Percentiles rank a stretch among this genome's conserved stretches.
Conservation (phyloP, 2,888 invertebrate genomes). For the Acleris laterana region DNA sequence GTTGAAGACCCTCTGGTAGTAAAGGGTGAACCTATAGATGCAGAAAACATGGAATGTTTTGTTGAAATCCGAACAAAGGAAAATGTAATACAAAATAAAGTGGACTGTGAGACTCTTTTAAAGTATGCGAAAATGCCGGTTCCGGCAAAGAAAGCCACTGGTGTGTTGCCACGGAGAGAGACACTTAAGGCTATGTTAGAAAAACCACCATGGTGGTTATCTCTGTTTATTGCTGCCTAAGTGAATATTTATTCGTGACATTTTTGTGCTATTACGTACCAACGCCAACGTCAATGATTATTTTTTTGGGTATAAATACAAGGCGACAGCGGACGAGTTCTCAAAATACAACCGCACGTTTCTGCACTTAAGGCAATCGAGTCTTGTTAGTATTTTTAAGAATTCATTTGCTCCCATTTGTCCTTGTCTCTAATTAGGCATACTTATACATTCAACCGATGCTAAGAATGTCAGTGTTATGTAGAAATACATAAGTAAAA, state of each 20-base stretch:
- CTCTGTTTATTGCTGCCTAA: slow-evolving; percentile 36
- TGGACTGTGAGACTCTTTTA: slow-evolving; percentile 35
- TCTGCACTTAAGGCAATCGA: too few species aligned
- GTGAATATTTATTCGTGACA: not conserved
- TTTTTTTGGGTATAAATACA: too few species aligned
- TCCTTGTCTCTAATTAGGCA: too few species aligned
- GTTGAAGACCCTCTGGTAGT: slow-evolving; percentile 38
- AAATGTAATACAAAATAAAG: slow-evolving; percentile 21
- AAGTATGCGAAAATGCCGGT: slow-evolving; percentile 38
- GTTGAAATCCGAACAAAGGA: slow-evolving; percentile 35
- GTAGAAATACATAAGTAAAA: too few species aligned
- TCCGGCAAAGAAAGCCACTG: slow-evolving; percentile 20
- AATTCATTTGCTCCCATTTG: too few species aligned
- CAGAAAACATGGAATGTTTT: slow-evolving; percentile 31
- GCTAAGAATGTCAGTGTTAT: too few species aligned
- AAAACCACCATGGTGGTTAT: slow-evolving; percentile 41
- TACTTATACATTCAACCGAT: too few species aligned
- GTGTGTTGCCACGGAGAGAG: slow-evolving; percentile 31
- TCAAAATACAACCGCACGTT: too few species aligned
- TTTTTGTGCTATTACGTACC: not conserved
- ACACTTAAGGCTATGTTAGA: slow-evolving; percentile 36
- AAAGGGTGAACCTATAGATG: slow-evolving; percentile 33
- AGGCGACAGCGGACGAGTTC: too few species aligned
- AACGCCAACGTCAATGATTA: too few species aligned
- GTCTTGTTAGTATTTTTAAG: too few species aligned